Conservation (phyloP, 2,888 invertebrate species). For the Phengaris alcon region DNA sequence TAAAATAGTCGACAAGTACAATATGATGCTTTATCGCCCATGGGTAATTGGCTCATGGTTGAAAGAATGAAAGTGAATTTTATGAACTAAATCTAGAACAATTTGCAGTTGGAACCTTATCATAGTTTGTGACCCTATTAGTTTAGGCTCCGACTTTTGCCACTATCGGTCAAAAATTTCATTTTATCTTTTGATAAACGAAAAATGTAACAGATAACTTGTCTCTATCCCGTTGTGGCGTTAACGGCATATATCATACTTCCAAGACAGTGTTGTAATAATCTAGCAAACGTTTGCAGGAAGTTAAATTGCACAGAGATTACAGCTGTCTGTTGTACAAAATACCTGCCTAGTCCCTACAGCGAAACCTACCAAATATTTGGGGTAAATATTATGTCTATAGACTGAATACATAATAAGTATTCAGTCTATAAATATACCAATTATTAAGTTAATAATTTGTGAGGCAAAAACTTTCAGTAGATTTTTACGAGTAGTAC, state of each 20-base stretch:
- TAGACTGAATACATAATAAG: background rate
- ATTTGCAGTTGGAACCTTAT: background rate
- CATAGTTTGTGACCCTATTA: background rate
- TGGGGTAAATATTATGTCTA: background rate
- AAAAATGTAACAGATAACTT: slow-evolving; percentile 11
- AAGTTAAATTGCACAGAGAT: background rate
- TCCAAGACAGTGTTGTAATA: background rate
- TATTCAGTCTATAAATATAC: too few relatives aligned
- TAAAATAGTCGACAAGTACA: background rate
- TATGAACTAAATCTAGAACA: background rate
- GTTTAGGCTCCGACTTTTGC: background rate
- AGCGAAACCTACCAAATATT: background rate
- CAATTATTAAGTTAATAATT: too few relatives aligned
- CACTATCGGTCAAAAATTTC: background rate
- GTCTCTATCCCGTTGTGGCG: background rate
- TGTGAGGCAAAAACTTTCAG: too few relatives aligned
- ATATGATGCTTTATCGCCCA: background rate
- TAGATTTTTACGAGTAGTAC: too few relatives aligned
- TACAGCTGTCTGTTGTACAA: background rate
- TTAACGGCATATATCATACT: background rate
- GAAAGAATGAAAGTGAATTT: background rate
- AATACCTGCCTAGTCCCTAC: background rate
- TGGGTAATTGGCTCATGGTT: background rate
- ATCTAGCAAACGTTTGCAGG: background rate
- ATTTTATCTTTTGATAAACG: slow-evolving; percentile 19